Percentiles rank a stretch among this genome's conserved stretches.
Evolutionary conservation across 2,888 invertebrate species (phyloP).

Genomic region (Pandemis corylana): DNA sequence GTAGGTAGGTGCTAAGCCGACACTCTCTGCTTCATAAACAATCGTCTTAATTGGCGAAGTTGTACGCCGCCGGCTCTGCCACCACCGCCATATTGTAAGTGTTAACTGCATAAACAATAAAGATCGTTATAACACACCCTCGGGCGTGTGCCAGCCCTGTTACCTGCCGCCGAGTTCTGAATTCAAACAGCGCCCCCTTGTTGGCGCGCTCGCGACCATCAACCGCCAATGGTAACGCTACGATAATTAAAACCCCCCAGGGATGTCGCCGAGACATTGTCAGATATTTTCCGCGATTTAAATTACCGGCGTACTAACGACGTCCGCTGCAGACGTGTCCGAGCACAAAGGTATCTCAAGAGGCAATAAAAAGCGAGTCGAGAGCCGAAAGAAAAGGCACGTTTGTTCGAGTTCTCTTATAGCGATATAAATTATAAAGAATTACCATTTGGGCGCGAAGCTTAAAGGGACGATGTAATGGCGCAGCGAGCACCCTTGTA

Average conservation of each 20-base stretch:
- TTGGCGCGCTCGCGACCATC: conserved; percentile 68
- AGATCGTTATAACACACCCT: conserved; percentile 70
- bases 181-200: conserved; percentile 65
- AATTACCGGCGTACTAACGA: conserved; percentile 59
- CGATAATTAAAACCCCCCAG: conserved; percentile 63
- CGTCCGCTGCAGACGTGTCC: conserved; percentile 55
- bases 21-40: conserved; percentile 53
- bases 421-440: conserved; percentile 63
- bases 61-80: conserved; percentile 46
- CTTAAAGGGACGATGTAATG: conserved; percentile 53
- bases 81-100: conserved; percentile 56
- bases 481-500: conserved; percentile 48
- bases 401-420: conserved; percentile 60
- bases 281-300: conserved; percentile 52
- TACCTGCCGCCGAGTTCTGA: conserved; percentile 54
- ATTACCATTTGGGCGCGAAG: conserved; percentile 46
- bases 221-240: conserved; percentile 65
- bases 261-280: conserved; percentile 61
- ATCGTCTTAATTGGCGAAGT: conserved; percentile 58
- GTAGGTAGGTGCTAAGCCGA: conserved; percentile 44
- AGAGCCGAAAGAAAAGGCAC: conserved; percentile 57
- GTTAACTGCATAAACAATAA: conserved; percentile 67
- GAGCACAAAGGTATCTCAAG: conserved; percentile 54
- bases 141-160: conserved; percentile 61
- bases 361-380: conserved; percentile 50